Percentiles rank a stretch among this genome's conserved stretches.
Conservation (phyloP, 2,888 invertebrate species). For the Cinara cedri region DNA sequence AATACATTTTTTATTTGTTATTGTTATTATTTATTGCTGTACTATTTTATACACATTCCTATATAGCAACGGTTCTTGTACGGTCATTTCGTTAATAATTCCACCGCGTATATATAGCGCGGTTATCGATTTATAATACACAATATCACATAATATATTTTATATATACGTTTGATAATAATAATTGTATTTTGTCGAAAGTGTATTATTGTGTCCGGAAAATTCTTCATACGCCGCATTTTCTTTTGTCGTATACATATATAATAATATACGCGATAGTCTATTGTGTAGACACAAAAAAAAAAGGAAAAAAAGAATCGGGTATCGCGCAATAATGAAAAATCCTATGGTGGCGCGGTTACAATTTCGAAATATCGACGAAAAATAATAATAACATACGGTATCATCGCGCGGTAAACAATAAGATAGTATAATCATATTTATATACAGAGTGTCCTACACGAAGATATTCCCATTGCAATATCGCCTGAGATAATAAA, state of each 20-base stretch:
- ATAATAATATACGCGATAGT: too few relatives aligned
- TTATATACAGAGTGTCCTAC: too few relatives aligned
- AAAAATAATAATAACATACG: background rate
- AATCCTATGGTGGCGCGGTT: background rate
- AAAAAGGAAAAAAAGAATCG: background rate
- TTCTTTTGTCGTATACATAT: background rate
- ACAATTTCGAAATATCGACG: slow-evolving; percentile 13
- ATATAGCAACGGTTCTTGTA: background rate
- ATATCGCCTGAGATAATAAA: too few relatives aligned
- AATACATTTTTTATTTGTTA: background rate
- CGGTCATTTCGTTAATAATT: too few relatives aligned
- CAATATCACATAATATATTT: background rate
- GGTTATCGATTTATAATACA: too few relatives aligned
- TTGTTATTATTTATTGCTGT: background rate
- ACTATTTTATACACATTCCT: background rate
- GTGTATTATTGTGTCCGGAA: slow-evolving; percentile 8
- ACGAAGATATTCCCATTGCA: too few relatives aligned
- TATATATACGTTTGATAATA: background rate
- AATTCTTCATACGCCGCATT: background rate
- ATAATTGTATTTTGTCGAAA: slow-evolving; percentile 3
- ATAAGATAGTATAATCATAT: too few relatives aligned
- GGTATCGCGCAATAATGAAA: slow-evolving; percentile 3
- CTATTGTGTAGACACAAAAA: background rate
- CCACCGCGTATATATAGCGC: background rate
- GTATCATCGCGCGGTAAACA: background rate